Conservation (phyloP, 2,888 invertebrate genomes). For the Trichopoda pennipes region DNA sequence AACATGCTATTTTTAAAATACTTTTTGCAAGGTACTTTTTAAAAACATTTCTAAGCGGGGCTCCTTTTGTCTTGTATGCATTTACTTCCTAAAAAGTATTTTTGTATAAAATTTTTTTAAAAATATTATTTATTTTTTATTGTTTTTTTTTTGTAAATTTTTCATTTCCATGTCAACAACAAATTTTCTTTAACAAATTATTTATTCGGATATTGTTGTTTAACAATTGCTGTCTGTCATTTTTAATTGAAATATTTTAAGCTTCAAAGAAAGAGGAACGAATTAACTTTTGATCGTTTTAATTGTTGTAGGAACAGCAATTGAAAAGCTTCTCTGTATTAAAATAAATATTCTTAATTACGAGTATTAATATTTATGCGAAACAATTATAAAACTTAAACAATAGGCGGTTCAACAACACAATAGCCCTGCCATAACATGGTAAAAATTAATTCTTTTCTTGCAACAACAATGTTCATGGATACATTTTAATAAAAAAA, state of each 20-base stretch:
- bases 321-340: conserved; percentile 48
- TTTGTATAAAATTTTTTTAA: conserved; percentile 10
- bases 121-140: conserved; percentile 36
- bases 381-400: background rate
- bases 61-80: no score
- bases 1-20: no score
- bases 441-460: background rate
- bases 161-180: no score
- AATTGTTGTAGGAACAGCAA: conserved; percentile 55
- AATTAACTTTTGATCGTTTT: conserved; percentile 61
- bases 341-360: background rate
- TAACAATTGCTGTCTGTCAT: conserved; percentile 48
- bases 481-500: background rate
- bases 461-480: background rate
- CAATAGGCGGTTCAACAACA: background rate
- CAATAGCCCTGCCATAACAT: background rate
- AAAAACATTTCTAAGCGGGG: no score
- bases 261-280: conserved; percentile 26
- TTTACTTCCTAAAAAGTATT: background rate
- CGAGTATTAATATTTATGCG: background rate
- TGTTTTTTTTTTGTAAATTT: no score
- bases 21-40: no score
- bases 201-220: conserved; percentile 21
- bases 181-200: no score
- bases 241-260: conserved; percentile 62